Percentiles rank a stretch among this genome's conserved stretches.
These are phyloP conservation scores for Hippopotamus amphibius DNA, from an alignment of 2,113 vertebrate species.

Conservation along the genomic window DNA sequence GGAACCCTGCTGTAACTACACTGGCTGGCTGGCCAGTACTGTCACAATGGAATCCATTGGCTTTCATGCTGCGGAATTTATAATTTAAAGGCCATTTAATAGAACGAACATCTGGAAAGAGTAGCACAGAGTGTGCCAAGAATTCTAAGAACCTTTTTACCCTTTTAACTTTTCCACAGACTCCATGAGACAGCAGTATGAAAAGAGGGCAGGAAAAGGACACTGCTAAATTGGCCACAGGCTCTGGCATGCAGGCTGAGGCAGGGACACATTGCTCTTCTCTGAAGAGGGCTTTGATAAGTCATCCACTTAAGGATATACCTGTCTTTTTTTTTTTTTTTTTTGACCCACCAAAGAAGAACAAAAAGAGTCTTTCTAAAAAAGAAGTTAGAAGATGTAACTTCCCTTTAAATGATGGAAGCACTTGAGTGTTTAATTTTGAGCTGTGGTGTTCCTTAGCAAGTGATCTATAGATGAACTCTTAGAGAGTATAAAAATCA, in stretches of 20 bases:
- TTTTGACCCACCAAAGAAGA: neutral
- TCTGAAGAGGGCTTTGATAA: conserved; percentile 54
- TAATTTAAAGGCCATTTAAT: conserved; percentile 35
- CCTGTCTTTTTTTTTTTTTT: neutral
- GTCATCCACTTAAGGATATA: neutral
- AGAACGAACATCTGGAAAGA: neutral
- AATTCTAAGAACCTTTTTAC: conserved; percentile 4
- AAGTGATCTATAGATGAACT: neutral
- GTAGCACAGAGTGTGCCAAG: neutral
- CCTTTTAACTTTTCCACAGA: conserved; percentile 24
- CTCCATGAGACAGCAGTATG: neutral
- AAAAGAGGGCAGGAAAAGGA: neutral
- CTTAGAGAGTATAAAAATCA: neutral
- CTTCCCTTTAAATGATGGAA: conserved; percentile 51
- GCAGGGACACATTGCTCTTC: neutral
- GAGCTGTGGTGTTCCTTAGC: neutral
- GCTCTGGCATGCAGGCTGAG: neutral
- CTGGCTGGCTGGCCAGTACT: neutral
- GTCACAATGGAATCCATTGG: neutral
- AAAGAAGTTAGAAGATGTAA: neutral
- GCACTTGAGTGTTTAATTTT: neutral
- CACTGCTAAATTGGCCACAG: neutral
- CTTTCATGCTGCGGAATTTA: neutral
- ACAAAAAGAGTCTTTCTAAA: conserved; percentile 16
- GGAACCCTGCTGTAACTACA: neutral